A percentile compares a stretch with the other conserved stretches of the same genome.
phyloP scores from a whole-genome alignment of 2,888 invertebrate genomes.

The Drosophila neotestacea region DNA sequence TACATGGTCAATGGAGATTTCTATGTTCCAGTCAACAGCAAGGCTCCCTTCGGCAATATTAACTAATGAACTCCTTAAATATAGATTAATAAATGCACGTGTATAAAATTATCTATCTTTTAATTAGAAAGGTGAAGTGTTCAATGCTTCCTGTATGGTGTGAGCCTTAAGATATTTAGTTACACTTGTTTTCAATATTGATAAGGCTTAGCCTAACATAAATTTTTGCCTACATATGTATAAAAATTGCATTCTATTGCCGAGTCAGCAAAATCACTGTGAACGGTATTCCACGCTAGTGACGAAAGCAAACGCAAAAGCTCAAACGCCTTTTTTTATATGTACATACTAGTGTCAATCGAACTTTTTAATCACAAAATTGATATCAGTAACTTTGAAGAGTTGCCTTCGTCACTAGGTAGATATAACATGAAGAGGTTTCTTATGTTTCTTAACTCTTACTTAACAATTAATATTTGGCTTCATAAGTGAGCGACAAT shows the following conservation, averaged over 20 bases:
- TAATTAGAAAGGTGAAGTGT: not conserved
- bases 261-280: not conserved
- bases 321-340: no score
- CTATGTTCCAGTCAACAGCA: slow-evolving; percentile 72
- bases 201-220: not conserved
- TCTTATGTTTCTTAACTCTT: no score
- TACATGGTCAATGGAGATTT: slow-evolving; percentile 65
- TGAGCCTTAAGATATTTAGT: not conserved
- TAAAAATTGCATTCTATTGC: not conserved
- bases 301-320: no score
- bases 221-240: slow-evolving; percentile 16
- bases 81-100: slow-evolving; percentile 10
- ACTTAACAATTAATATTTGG: not conserved
- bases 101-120: slow-evolving; percentile 1
- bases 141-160: not conserved
- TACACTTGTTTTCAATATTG: not conserved
- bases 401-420: no score
- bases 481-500: not conserved
- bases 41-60: slow-evolving; percentile 65
- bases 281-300: no score
- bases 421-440: no score
- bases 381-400: no score
- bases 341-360: no score
- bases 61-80: slow-evolving; percentile 18
- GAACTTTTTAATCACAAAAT: no score